These are phyloP conservation scores for Rhinophrynus dorsalis DNA, from an alignment of 2,797 vertebrate genomes.

Conservation along the genomic window DNA sequence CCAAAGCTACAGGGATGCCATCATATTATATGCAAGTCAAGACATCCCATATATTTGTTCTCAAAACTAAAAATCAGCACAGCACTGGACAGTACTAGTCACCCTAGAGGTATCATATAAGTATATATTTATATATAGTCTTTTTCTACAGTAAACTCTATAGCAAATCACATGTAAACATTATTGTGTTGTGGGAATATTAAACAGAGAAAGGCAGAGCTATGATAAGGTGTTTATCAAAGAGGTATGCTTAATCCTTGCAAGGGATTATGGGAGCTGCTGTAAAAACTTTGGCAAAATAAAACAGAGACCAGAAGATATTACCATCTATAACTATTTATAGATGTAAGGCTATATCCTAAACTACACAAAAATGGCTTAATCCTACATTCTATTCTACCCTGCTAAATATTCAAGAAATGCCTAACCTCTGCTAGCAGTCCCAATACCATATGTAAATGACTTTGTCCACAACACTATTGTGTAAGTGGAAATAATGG, in stretches of 20 bases:
- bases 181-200: slow-evolving; percentile 72
- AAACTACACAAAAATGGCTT: slow-evolving; percentile 67
- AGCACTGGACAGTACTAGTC: slow-evolving; percentile 70
- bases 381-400: slow-evolving; percentile 55
- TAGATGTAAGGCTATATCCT: slow-evolving; percentile 69
- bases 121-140: slow-evolving; percentile 48
- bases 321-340: slow-evolving; percentile 59
- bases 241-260: slow-evolving; percentile 64
- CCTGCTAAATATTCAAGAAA: slow-evolving; percentile 29
- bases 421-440: slow-evolving; percentile 19
- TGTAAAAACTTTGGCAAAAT: slow-evolving; percentile 50
- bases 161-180: slow-evolving; percentile 80
- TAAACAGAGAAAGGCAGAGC: slow-evolving; percentile 76
- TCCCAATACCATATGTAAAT: slow-evolving; percentile 26
- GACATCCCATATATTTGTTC: slow-evolving; percentile 72
- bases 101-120: slow-evolving; percentile 63
- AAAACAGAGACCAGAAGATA: slow-evolving; percentile 50
- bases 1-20: slow-evolving; percentile 54
- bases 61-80: slow-evolving; percentile 70
- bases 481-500: slow-evolving; percentile 49
- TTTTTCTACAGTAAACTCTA: slow-evolving; percentile 71
- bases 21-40: slow-evolving; percentile 59
- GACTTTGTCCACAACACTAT: slow-evolving; percentile 1
- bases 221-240: slow-evolving; percentile 73
- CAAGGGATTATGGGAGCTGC: slow-evolving; percentile 48